Conservation (phyloP, 2,797 vertebrate genomes). For the Tragelaphus eurycerus region DNA sequence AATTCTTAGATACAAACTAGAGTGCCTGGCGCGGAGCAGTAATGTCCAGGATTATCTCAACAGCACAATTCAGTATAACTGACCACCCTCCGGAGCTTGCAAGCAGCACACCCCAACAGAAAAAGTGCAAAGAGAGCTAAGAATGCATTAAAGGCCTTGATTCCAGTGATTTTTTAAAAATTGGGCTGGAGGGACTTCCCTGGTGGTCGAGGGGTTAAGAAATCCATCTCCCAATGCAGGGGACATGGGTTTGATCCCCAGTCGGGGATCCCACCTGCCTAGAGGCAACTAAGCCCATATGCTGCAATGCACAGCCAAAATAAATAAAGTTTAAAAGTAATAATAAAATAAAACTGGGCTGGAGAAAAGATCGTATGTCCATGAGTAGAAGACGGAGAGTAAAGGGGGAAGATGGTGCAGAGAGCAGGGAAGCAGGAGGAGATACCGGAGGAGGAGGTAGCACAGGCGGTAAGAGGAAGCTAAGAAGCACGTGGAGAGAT, state of each 20-base stretch:
- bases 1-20: neutral
- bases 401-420: neutral
- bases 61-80: neutral
- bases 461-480: neutral
- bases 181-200: neutral
- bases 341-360: neutral
- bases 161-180: neutral
- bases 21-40: neutral
- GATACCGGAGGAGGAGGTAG: accelerated
- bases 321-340: neutral
- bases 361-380: neutral
- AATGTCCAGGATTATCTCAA: neutral
- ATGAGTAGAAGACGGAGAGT: neutral
- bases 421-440: neutral
- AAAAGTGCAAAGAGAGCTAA: neutral
- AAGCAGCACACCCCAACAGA: accelerated
- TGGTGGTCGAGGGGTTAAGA: neutral
- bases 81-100: neutral
- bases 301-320: neutral
- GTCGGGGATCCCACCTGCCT: neutral
- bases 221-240: neutral
- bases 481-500: accelerated
- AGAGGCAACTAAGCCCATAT: neutral
- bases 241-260: neutral
- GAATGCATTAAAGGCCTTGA: neutral